phyloP scores from a whole-genome alignment of 2,113 vertebrate genomes.

The Emydocephalus ijimae region DNA sequence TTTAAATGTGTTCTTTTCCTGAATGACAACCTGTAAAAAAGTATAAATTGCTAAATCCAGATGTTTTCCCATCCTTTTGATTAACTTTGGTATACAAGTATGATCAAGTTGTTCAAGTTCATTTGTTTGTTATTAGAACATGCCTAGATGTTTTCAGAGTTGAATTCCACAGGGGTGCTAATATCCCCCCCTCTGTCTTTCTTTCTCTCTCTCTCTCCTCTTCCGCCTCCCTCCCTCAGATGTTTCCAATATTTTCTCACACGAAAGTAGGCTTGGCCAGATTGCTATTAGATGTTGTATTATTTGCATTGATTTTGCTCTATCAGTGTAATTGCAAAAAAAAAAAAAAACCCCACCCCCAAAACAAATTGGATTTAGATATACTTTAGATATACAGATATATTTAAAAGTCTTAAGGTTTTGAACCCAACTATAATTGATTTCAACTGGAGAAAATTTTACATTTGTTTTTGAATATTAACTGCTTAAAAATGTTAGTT shows the following conservation, averaged over 20 bases:
- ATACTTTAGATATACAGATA: not conserved
- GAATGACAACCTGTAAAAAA: not conserved
- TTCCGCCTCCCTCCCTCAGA: accelerated
- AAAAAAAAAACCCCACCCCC: not conserved
- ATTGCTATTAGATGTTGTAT: not conserved
- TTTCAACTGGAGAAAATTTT: not conserved
- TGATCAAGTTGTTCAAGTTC: not conserved
- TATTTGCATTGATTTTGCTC: not conserved
- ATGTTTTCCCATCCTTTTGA: accelerated
- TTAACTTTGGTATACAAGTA: accelerated
- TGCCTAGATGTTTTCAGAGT: conserved; percentile 14
- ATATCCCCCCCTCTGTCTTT: not conserved
- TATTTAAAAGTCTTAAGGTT: not conserved
- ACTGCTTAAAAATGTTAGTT: not conserved
- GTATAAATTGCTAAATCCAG: not conserved
- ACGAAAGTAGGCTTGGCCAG: not conserved
- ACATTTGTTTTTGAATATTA: not conserved
- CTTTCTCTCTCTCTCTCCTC: too few relatives aligned
- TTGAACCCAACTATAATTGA: not conserved
- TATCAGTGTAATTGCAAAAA: not conserved
- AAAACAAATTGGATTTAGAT: not conserved
- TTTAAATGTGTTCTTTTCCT: conserved; percentile 13
- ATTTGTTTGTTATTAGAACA: not conserved
- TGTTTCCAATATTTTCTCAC: not conserved
- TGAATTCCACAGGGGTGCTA: not conserved